Evolutionary conservation across 2,888 invertebrate genomes (phyloP).

Genomic region (Himalopsyche anomala): DNA sequence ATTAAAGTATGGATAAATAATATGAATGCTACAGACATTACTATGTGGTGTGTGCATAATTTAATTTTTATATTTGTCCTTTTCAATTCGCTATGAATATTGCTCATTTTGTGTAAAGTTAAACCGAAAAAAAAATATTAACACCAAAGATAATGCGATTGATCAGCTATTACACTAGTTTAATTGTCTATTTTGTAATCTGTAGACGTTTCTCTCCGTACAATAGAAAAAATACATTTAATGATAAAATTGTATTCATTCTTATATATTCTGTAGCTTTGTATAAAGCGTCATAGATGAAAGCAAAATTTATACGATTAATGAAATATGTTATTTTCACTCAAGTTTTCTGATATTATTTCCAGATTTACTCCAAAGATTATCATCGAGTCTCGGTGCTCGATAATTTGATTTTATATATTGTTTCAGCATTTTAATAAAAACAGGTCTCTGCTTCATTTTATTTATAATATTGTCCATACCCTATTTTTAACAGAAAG

Average conservation of each 20-base stretch:
- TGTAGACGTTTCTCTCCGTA: slow-evolving; percentile 1
- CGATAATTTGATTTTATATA: too few species aligned
- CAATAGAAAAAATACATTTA: background rate
- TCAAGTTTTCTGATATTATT: background rate
- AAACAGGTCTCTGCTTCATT: too few species aligned
- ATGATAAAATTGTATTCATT: slow-evolving; percentile 7
- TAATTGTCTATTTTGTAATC: background rate
- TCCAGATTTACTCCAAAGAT: background rate
- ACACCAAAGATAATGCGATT: slow-evolving; percentile 23
- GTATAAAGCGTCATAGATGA: slow-evolving; percentile 14
- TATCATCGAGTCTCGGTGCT: too few species aligned
- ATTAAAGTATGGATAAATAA: background rate
- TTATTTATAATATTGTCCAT: too few species aligned
- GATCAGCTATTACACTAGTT: slow-evolving; percentile 9
- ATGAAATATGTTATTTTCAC: slow-evolving; percentile 17
- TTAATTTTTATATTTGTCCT: background rate
- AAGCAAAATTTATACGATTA: background rate
- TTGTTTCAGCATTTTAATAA: background rate
- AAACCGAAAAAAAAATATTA: slow-evolving; percentile 6
- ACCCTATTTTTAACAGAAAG: background rate
- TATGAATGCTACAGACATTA: background rate
- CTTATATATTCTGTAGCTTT: slow-evolving; percentile 28
- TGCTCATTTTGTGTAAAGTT: background rate
- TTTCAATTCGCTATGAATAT: slow-evolving; percentile 36
- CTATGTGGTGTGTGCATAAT: background rate